Conservation (phyloP, 2,113 vertebrate genomes). For the Mirza zaza region DNA sequence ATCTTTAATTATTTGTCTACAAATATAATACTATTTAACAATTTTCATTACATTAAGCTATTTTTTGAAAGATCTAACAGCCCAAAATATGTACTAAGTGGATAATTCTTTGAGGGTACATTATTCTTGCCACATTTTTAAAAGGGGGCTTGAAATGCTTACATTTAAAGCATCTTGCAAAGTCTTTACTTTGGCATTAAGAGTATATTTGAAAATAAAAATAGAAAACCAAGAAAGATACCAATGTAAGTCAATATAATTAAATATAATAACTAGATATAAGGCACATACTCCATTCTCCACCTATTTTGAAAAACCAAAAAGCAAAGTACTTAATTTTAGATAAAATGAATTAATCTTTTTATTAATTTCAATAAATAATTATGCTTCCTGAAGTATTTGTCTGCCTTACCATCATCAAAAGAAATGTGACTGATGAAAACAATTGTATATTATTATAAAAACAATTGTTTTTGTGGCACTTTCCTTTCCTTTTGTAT, state of each 20-base stretch:
- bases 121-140: constrained; percentile 60
- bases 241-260: background rate
- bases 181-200: constrained; percentile 45
- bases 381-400: background rate
- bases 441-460: background rate
- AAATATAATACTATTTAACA: constrained; percentile 75
- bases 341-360: background rate
- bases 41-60: constrained; percentile 79
- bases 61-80: constrained; percentile 37
- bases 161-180: constrained; percentile 66
- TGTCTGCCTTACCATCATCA: background rate
- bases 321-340: background rate
- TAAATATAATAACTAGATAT: background rate
- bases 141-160: constrained; percentile 55
- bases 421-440: background rate
- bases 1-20: constrained; percentile 77
- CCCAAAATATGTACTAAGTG: background rate
- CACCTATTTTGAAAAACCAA: background rate
- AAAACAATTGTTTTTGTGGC: background rate
- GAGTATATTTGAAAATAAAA: background rate
- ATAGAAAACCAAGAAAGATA: background rate
- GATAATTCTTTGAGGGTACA: background rate
- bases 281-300: background rate
- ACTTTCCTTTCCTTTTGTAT: background rate
- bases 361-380: background rate